Conservation (phyloP, 1,140 invertebrate genomes). For the Vollenhovia emeryi region DNA sequence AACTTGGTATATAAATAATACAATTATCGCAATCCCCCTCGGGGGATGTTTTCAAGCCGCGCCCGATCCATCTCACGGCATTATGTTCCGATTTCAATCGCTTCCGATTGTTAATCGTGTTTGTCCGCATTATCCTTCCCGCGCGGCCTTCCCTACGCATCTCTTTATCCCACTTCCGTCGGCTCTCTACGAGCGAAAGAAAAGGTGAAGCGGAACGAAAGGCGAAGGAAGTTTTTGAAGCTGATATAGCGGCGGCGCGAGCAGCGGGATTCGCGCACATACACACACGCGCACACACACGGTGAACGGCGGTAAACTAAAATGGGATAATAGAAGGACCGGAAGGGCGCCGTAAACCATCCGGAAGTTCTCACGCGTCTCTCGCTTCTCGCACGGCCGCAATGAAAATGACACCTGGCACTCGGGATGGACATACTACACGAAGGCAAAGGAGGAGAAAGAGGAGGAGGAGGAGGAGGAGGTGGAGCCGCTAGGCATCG, state of each 20-base stretch:
- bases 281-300: neutral
- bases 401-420: slow-evolving; percentile 85
- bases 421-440: slow-evolving; percentile 67
- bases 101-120: slow-evolving; percentile 46
- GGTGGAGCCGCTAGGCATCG: slow-evolving; percentile 33
- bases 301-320: slow-evolving; percentile 82
- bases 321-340: slow-evolving; percentile 84
- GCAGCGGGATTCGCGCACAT: slow-evolving; percentile 35
- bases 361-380: slow-evolving; percentile 86
- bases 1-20: neutral
- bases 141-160: slow-evolving; percentile 46
- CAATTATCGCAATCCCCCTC: neutral
- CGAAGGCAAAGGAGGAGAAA: slow-evolving; percentile 32
- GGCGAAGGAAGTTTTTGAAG: slow-evolving; percentile 55
- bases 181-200: slow-evolving; percentile 65
- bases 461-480: slow-evolving; percentile 42
- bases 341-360: slow-evolving; percentile 83
- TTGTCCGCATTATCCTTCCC: slow-evolving; percentile 30
- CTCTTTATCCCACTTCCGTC: slow-evolving; percentile 68
- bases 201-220: slow-evolving; percentile 33
- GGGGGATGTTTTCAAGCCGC: neutral
- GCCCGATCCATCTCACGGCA: slow-evolving; percentile 1
- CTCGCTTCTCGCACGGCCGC: slow-evolving; percentile 84
- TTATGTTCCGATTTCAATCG: neutral
- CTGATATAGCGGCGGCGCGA: slow-evolving; percentile 16